A percentile compares a stretch with the other conserved stretches of the same genome.
These are phyloP conservation scores for Scortum barcoo DNA, from an alignment of 2,113 vertebrate genomes.

Conservation along the genomic window DNA sequence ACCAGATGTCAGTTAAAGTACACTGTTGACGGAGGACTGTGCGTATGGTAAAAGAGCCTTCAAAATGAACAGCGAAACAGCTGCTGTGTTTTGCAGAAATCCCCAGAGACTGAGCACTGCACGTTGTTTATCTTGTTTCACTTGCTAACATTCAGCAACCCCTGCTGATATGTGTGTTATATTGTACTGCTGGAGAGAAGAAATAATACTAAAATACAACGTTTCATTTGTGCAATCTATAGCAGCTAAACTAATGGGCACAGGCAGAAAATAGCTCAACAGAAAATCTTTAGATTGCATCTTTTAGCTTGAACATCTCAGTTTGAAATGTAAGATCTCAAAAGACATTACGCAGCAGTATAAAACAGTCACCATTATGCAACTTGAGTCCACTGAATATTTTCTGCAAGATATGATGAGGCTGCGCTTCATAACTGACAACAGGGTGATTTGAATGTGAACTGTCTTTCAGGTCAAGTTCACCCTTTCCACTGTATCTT, in stretches of 20 bases:
- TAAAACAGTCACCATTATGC: background rate
- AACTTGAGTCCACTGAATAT: background rate
- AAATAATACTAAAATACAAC: background rate
- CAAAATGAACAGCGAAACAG: slow-evolving; percentile 12
- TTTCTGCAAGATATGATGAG: background rate
- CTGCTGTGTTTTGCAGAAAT: slow-evolving; percentile 1
- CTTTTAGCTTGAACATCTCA: background rate
- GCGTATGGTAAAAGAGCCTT: background rate
- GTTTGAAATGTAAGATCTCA: background rate
- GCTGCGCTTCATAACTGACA: slow-evolving; percentile 1
- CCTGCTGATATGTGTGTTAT: slow-evolving; percentile 12
- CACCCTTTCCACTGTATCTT: background rate
- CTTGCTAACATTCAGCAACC: slow-evolving; percentile 26
- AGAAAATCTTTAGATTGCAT: background rate
- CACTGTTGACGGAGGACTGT: slow-evolving; percentile 9
- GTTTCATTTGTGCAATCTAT: background rate
- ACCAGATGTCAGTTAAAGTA: slow-evolving; percentile 11
- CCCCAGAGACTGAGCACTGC: slow-evolving; percentile 24
- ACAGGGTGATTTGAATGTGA: background rate
- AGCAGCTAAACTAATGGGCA: background rate
- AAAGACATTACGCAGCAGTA: background rate
- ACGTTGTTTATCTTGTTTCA: slow-evolving; percentile 40
- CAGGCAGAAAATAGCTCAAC: too few relatives aligned
- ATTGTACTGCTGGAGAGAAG: background rate
- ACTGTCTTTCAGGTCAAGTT: background rate